Base-by-base conservation (phyloP, 2,113 vertebrate species). In the Calcarius ornatus region DNA sequence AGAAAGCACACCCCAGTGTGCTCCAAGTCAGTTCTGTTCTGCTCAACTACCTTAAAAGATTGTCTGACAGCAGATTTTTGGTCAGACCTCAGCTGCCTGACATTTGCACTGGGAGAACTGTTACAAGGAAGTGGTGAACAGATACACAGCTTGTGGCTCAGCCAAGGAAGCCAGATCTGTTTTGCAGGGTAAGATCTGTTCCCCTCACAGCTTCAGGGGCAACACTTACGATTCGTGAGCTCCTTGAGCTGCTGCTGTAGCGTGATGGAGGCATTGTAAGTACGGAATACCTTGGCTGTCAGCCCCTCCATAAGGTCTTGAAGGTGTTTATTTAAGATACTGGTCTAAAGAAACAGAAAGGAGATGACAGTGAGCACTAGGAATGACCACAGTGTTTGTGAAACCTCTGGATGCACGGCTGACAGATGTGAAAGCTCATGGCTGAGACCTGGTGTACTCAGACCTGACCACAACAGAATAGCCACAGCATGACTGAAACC, bases 211-310 rank as follows among this genome's bases (percentile, higher is more conserved):
- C 22, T 75, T 78, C 84, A 75, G 37, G 57, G 72, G 15, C 69
- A 82, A 43, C 42, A 98, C 99, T 99, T 98, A 99, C 99, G 88
- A 68, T 98, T 98, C 56, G 99, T 99, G 66, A 99, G 99, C 94
- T 99, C 98, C 84, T 98, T 98, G 63, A 99, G 97, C 96, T 98
- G 98, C 88, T 98, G 99, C 95, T 99, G 99, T 97, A 99, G 98
- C 71, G 99, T 99, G 98, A 99, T 99, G 75, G 99, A 99, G 95
- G 99, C 99, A 11, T 99, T 99, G 97, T 99, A 99, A 68, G 99
- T 99, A 98, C 99, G 99, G 98, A 99, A 99, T 89, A 99, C 99
- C 98, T 99, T 99, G 95, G 99, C 99, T 42, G 99, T 99, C 89
- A 99, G 98, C 77, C 99, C 99, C 53, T 99, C 99, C 99, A 99